phyloP scores from a whole-genome alignment of 1,140 invertebrate species.

The Oscheius sp. region DNA sequence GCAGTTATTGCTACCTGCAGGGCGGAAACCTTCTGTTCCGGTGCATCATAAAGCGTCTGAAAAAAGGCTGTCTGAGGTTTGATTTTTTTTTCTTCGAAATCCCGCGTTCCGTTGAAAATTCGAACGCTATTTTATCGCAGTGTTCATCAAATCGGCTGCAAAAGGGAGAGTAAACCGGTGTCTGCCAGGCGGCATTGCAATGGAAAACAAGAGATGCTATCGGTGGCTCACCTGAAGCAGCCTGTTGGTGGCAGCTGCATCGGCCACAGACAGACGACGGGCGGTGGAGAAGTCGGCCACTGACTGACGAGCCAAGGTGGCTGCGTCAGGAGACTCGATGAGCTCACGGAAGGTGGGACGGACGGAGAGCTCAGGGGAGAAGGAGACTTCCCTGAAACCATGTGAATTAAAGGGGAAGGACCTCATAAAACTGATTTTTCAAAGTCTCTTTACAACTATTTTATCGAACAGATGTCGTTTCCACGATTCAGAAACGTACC shows the following conservation, averaged over 20 bases:
- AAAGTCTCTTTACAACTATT: too few relatives aligned
- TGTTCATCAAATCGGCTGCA: too few relatives aligned
- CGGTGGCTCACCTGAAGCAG: background rate
- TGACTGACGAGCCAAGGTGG: background rate
- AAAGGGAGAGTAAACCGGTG: too few relatives aligned
- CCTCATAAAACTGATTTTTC: too few relatives aligned
- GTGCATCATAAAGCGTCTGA: slow-evolving; percentile 27
- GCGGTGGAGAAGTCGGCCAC: background rate
- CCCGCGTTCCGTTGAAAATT: too few relatives aligned
- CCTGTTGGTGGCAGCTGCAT: background rate
- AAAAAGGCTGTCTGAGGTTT: background rate
- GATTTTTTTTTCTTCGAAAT: too few relatives aligned
- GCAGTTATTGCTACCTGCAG: slow-evolving; percentile 27
- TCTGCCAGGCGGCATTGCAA: too few relatives aligned
- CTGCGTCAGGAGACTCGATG: background rate
- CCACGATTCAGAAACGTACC: too few relatives aligned
- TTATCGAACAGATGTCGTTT: too few relatives aligned
- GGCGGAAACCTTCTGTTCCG: slow-evolving; percentile 26
- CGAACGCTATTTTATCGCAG: too few relatives aligned
- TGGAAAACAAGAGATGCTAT: too few relatives aligned
- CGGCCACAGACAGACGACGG: background rate
- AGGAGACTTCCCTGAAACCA: background rate
- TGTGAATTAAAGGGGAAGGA: background rate
- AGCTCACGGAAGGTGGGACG: background rate
- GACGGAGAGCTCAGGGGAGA: background rate